These are phyloP conservation scores for Drosophila busckii DNA, from an alignment of 1,140 invertebrate genomes.

Conservation along the genomic window DNA sequence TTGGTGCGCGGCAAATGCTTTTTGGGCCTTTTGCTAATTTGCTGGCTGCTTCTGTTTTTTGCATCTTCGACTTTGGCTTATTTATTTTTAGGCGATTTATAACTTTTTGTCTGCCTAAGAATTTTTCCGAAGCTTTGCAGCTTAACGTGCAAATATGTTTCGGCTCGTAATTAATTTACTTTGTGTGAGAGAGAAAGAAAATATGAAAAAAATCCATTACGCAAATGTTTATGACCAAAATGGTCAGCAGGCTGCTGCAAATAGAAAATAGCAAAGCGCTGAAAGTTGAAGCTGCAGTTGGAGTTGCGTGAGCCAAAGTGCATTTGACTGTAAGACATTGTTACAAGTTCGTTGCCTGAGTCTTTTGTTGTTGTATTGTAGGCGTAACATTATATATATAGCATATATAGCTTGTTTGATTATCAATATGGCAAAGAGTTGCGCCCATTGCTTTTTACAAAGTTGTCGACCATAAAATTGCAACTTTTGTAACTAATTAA, in stretches of 20 bases:
- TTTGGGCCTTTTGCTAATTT: conserved; percentile 72
- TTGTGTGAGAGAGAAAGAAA: conserved; percentile 68
- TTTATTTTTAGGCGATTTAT: conserved; percentile 70
- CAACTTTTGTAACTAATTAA: too few relatives aligned
- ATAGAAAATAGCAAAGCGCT: conserved; percentile 67
- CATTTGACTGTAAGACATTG: conserved; percentile 46
- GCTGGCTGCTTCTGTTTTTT: conserved; percentile 65
- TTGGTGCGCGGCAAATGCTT: conserved; percentile 39
- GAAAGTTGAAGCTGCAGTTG: conserved; percentile 37
- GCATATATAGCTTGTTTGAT: conserved; percentile 23
- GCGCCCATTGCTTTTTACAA: too few relatives aligned
- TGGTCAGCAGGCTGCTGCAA: conserved; percentile 62
- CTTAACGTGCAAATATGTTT: conserved; percentile 23
- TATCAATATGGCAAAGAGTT: too few relatives aligned
- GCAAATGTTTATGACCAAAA: conserved; percentile 77
- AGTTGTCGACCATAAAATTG: too few relatives aligned
- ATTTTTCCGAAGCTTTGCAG: too few relatives aligned
- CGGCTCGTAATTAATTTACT: conserved; percentile 75
- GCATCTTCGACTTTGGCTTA: conserved; percentile 44
- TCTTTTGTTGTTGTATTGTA: conserved; percentile 21
- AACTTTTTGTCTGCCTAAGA: conserved; percentile 38
- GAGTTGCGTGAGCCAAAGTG: conserved; percentile 53
- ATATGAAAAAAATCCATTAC: conserved; percentile 75
- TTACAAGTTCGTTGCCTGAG: conserved; percentile 28
- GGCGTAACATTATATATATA: conserved; percentile 5